Evolutionary conservation across 2,888 invertebrate species (phyloP).

Genomic region (Caradrina clavipalpis): DNA sequence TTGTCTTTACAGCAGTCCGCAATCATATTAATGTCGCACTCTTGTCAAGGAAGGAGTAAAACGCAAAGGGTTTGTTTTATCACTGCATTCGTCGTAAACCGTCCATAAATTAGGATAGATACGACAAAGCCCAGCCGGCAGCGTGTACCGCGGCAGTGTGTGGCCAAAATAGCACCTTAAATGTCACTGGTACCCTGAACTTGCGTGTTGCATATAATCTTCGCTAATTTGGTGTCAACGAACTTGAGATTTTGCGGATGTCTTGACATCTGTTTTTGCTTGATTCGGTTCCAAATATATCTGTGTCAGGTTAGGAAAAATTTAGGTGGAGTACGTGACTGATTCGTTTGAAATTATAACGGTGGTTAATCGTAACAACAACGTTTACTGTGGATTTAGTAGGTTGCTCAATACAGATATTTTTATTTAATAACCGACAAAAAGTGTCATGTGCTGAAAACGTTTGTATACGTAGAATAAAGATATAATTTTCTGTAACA

Average conservation of each 20-base stretch:
- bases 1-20: constrained; percentile 23
- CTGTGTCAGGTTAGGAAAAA: constrained; percentile 1
- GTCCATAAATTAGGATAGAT: constrained; percentile 73
- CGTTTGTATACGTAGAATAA: too few species aligned
- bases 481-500: too few species aligned
- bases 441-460: too few species aligned
- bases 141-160: constrained; percentile 35
- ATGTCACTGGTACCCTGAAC: constrained; percentile 87
- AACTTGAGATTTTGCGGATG: constrained; percentile 71
- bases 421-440: too few species aligned
- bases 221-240: constrained; percentile 79
- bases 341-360: not conserved
- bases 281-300: constrained; percentile 15
- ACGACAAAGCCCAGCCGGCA: constrained; percentile 65
- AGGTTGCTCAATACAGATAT: too few species aligned
- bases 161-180: constrained; percentile 80
- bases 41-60: constrained; percentile 58
- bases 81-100: constrained; percentile 62
- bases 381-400: too few species aligned
- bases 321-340: not conserved
- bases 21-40: constrained; percentile 33
- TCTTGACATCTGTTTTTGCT: constrained; percentile 69
- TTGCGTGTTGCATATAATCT: constrained; percentile 76
- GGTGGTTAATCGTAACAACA: too few species aligned
- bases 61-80: constrained; percentile 60